phyloP scores from a whole-genome alignment of 2,888 invertebrate species.

The Pseudanteris insignis region DNA sequence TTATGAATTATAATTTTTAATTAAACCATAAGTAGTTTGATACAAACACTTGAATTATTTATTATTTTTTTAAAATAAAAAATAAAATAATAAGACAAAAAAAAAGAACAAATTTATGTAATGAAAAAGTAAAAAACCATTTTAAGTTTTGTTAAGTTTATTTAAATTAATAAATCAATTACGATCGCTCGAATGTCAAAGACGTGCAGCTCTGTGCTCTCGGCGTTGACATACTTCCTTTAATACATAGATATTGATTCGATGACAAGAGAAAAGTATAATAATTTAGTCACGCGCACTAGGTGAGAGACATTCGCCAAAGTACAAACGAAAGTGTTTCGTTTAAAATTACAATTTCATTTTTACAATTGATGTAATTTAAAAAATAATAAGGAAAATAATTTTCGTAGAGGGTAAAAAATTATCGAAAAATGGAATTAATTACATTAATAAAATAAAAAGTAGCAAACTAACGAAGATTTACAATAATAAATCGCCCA shows the following conservation, averaged over 20 bases:
- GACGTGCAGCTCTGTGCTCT: slow-evolving; percentile 48
- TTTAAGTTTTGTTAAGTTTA: slow-evolving; percentile 1
- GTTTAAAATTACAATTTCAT: slow-evolving; percentile 56
- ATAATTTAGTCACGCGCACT: slow-evolving; percentile 65
- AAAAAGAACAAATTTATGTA: neutral
- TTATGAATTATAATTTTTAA: too few species aligned
- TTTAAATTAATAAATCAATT: slow-evolving; percentile 24
- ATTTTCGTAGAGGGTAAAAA: neutral
- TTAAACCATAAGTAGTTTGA: too few species aligned
- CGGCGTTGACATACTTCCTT: slow-evolving; percentile 50
- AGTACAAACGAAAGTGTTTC: slow-evolving; percentile 64
- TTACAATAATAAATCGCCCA: slow-evolving; percentile 55
- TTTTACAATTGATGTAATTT: slow-evolving; percentile 31
- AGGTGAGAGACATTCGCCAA: slow-evolving; percentile 66
- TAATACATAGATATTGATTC: slow-evolving; percentile 49
- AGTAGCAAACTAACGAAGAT: slow-evolving; percentile 46
- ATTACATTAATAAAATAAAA: slow-evolving; percentile 20
- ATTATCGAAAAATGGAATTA: slow-evolving; percentile 3
- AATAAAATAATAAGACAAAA: too few species aligned
- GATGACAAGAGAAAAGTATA: slow-evolving; percentile 48
- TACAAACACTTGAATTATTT: too few species aligned
- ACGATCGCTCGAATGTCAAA: slow-evolving; percentile 31
- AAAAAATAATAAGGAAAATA: slow-evolving; percentile 50
- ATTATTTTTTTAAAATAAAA: neutral
- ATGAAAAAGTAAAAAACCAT: slow-evolving; percentile 21